These are phyloP conservation scores for Gadus macrocephalus DNA, from an alignment of 2,113 vertebrate species.

Conservation along the genomic window DNA sequence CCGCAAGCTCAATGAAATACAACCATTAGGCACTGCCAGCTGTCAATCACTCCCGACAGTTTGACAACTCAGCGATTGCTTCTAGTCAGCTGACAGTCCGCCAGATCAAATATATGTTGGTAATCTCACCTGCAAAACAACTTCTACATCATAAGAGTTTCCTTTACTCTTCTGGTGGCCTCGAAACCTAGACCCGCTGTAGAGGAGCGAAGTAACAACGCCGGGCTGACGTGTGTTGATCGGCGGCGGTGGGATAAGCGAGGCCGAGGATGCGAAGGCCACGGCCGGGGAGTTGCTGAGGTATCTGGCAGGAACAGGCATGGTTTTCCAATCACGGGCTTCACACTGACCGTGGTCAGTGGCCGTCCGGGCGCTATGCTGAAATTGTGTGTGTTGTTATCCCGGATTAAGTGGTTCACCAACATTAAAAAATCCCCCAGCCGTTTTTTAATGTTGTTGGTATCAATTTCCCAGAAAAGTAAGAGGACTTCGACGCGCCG, in stretches of 20 bases:
- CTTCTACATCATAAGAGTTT: constrained; percentile 97
- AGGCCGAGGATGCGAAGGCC: constrained; percentile 80
- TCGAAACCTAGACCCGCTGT: constrained; percentile 95
- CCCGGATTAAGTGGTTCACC: constrained; percentile 32
- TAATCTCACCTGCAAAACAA: constrained; percentile 88
- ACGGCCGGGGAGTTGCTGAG: constrained; percentile 73
- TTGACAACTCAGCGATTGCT: constrained; percentile 57
- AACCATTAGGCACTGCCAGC: constrained; percentile 18
- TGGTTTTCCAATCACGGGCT: constrained; percentile 72
- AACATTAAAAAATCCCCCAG: constrained; percentile 44
- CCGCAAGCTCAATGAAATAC: neutral
- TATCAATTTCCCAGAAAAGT: constrained; percentile 51
- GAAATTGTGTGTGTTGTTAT: constrained; percentile 33
- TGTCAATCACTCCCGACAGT: constrained; percentile 56
- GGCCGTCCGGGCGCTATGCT: constrained; percentile 38
- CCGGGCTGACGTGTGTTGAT: constrained; percentile 96
- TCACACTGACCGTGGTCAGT: constrained; percentile 52
- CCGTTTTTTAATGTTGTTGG: too few species aligned
- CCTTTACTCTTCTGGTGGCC: constrained; percentile 98
- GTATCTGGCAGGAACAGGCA: constrained; percentile 90
- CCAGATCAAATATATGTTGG: constrained; percentile 5
- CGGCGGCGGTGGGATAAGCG: constrained; percentile 89
- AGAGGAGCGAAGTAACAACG: constrained; percentile 90
- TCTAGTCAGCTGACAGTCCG: constrained; percentile 33
- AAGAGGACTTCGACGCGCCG: constrained; percentile 56